phyloP scores from a whole-genome alignment of 2,113 vertebrate genomes.

The Axis porcinus region DNA sequence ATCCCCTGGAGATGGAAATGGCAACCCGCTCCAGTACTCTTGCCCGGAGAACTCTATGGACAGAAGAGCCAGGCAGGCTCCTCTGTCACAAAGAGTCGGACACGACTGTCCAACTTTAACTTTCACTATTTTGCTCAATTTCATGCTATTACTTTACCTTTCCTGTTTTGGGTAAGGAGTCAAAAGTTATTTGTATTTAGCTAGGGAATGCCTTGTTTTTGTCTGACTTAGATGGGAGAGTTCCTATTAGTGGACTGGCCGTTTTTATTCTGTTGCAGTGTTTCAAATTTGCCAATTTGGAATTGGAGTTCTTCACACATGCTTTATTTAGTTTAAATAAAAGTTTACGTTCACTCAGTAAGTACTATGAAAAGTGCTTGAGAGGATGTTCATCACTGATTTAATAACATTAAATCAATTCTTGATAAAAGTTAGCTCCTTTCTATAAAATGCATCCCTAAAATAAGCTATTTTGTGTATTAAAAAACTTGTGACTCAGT shows the following conservation, averaged over 20 bases:
- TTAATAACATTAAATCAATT: not conserved
- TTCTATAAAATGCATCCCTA: not conserved
- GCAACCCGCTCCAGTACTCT: not conserved
- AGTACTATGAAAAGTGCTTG: not conserved
- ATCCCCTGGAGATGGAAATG: not conserved
- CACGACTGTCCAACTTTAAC: not conserved
- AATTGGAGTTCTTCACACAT: not conserved
- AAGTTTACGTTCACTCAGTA: not conserved
- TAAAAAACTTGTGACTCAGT: not conserved
- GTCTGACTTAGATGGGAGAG: not conserved
- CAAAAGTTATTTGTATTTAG: not conserved
- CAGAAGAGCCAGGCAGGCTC: not conserved
- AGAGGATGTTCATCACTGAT: not conserved
- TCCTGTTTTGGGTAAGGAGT: not conserved
- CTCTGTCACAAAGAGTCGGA: not conserved
- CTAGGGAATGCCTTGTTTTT: not conserved
- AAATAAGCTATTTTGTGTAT: not conserved
- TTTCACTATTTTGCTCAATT: not conserved
- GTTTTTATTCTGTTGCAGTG: not conserved
- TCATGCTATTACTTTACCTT: not conserved
- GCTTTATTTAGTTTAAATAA: not conserved
- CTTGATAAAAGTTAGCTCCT: not conserved
- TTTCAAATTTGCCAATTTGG: not conserved
- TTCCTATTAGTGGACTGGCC: not conserved
- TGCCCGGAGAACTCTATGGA: not conserved